These are phyloP conservation scores for Tapirus terrestris DNA, from an alignment of 2,113 vertebrate genomes.

Conservation along the genomic window DNA sequence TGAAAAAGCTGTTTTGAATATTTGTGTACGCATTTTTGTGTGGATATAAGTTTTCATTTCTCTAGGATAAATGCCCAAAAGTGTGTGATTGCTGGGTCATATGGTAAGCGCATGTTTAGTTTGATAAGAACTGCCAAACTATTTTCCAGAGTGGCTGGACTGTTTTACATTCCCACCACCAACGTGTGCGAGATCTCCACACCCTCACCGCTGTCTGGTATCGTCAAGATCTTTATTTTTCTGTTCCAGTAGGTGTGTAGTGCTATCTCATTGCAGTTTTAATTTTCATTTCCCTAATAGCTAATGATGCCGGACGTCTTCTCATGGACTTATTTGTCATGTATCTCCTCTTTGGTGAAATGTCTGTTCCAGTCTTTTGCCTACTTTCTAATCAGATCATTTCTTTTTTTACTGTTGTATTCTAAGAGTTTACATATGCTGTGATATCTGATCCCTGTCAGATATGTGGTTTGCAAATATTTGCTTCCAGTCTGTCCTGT, in stretches of 20 bases:
- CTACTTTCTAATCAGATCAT: neutral
- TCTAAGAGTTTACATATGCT: neutral
- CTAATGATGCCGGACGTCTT: neutral
- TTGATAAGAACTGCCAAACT: neutral
- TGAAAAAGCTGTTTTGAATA: neutral
- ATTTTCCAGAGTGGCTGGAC: neutral
- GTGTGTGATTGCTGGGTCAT: neutral
- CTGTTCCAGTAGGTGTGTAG: neutral
- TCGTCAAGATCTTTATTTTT: neutral
- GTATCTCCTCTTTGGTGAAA: neutral
- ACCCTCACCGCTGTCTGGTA: neutral
- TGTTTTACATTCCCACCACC: neutral
- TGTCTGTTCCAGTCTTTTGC: neutral
- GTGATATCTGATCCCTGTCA: neutral
- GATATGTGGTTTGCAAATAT: neutral
- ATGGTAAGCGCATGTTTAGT: neutral
- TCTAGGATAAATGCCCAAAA: neutral
- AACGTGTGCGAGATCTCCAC: neutral
- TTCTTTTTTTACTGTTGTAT: neutral
- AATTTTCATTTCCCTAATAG: neutral
- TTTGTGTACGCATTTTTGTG: neutral
- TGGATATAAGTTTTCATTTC: slow-evolving; percentile 9
- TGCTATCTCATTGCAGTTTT: neutral
- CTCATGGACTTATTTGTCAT: neutral
- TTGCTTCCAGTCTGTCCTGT: neutral